Base-by-base conservation (phyloP, 1,140 invertebrate species). In the Pantala flavescens region DNA sequence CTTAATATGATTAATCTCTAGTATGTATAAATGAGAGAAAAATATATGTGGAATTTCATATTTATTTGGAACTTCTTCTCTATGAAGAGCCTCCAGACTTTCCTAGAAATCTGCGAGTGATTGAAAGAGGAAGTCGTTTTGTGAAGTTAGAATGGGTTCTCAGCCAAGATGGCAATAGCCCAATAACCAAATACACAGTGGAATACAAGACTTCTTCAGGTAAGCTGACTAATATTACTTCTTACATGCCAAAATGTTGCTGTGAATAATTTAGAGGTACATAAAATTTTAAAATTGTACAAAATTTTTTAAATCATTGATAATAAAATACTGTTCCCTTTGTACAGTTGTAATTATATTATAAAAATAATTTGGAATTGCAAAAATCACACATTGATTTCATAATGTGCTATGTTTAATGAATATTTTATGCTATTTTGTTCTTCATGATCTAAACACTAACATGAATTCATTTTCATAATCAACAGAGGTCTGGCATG, bases 121-220 rank as follows among this genome's bases (percentile, higher is more conserved):
- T 78, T 71, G 75, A 76, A 16, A 78, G 79, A 75, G 76, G 76
- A 75, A 78, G 77, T 75, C 76, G 79, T 19, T 79, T 78, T 73
- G 74, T 80, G 23, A 75, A 77, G 21, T 55, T 80, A 10, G 77
- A 77, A 9, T 80, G 79, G 79, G 73, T 75, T 70, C 75, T 75
- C 24, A 72, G 76, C 14, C 75, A 77, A 70, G 80, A 85, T 78
- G 84, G 84, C 7, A 84, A 85, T 43, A 78, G 77, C 43, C 78
- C 80, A 12, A 79, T 85, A 16, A 78, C 80, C 43, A 78, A 78
- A 24, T 85, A 82, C 74, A 78, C 78, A 72, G 75, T 80, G n/a
- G 78, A 80, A 76, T 79, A 78, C 77, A 80, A 79, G 74, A 77
- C 75, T 42, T 75, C 77, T n/a, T 77, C 77, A 76, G 79, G 78